Evolutionary conservation across 2,113 vertebrate genomes (phyloP), one percentile per base, ranked within the genome.

Genomic region (Chamaetylas fuelleborni): DNA sequence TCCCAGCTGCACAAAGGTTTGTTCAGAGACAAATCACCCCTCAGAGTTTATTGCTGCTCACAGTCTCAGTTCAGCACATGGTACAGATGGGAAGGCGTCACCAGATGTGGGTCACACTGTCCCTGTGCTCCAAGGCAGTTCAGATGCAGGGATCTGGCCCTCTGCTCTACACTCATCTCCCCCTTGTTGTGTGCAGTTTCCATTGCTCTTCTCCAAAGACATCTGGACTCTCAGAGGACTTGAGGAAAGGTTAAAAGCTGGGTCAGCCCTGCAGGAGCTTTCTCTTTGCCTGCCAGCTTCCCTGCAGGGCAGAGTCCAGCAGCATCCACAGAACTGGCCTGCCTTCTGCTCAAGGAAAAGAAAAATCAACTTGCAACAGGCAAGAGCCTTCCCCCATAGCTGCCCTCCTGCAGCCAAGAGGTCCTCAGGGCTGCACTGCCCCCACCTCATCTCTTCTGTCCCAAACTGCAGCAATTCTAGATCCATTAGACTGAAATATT

Each of bases 141-240:
- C 56, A 78, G 47, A 86, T 28, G 20, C 31, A 48, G 45, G 34
- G 51, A 48, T 86, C 51, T 70, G 47, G 47, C 53, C 69, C 84
- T 79, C 69, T 78, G 38, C 14, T 60, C 56, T 48, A 11, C 34
- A 19, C 28, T 72, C 8, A 0, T 40, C 24, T 48, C 5, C 2
- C 53, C 51, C 71, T 87, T 58, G 11, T 28, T 58, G 8, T 29
- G 14, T 45, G n/a, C 66, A 50, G 38, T 31, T 86, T 62, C 65
- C 71, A 82, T 3, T 34, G 56, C 69, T 90, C 78, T 89, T 76
- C 85, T 91, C 87, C 38, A 71, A 90, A 83, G 86, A 90, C 80
- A 83, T 94, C 79, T 93, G 92, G 90, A 5, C 34, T 92, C 81
- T 90, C 85, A 33, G 51, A 88, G 80, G 60, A 92, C 90, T 74